These are phyloP conservation scores for Tetragnatha montana DNA, from an alignment of 2,888 invertebrate species.

Conservation along the genomic window DNA sequence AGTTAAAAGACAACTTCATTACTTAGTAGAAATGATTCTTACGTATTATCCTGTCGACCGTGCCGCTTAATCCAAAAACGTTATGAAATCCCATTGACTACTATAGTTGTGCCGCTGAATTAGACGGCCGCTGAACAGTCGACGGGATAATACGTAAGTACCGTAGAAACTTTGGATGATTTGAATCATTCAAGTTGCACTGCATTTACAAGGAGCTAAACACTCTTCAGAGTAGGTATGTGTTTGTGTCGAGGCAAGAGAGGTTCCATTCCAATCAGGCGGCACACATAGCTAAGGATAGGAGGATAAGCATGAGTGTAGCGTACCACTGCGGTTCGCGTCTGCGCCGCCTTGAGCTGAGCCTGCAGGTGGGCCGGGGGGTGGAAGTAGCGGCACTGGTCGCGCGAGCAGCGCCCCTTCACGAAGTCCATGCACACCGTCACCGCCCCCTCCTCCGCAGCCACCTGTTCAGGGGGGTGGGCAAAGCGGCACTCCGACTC, in stretches of 20 bases:
- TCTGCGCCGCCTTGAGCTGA: constrained; percentile 86
- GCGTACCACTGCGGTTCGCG: constrained; percentile 71
- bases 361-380: constrained; percentile 99
- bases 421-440: constrained; percentile 99
- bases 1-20: too few relatives aligned
- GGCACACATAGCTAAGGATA: background rate
- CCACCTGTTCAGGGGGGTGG: constrained; percentile 96
- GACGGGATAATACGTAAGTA: too few relatives aligned
- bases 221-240: background rate
- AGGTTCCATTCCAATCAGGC: constrained; percentile 2
- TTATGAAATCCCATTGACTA: too few relatives aligned
- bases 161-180: too few relatives aligned
- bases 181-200: background rate
- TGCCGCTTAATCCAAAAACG: too few relatives aligned
- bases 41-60: too few relatives aligned
- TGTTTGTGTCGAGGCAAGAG: background rate
- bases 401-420: constrained; percentile 98
- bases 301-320: constrained; percentile 37
- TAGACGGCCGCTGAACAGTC: too few relatives aligned
- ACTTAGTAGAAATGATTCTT: too few relatives aligned
- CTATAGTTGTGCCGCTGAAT: too few relatives aligned
- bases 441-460: constrained; percentile 94
- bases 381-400: constrained; percentile 99
- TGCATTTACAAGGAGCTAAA: background rate
- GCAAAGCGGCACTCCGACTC: constrained; percentile 99